Percentiles rank a stretch among this genome's conserved stretches.
Conservation (phyloP, 2,797 vertebrate species). For the Macroramphosus scolopax region DNA sequence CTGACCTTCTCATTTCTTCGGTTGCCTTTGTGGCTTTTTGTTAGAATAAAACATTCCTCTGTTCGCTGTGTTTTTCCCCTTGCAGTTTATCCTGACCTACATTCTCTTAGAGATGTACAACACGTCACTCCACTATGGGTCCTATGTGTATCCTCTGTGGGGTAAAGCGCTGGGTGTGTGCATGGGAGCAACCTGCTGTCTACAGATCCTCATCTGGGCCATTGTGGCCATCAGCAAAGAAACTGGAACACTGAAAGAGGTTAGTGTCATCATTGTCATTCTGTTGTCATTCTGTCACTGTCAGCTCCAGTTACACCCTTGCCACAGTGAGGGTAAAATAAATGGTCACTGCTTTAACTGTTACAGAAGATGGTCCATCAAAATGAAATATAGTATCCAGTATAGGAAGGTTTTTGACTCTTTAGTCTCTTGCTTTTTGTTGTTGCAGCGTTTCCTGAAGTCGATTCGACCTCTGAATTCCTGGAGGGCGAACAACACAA, state of each 20-base stretch:
- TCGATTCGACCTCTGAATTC: conserved; percentile 79
- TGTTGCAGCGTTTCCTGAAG: conserved; percentile 79
- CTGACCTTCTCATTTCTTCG: too few relatives aligned
- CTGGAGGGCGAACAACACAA: conserved; percentile 77
- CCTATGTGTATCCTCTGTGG: conserved; percentile 80
- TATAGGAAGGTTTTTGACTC: too few relatives aligned
- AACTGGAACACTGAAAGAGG: conserved; percentile 80
- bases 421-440: too few relatives aligned
- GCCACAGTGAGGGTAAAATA: too few relatives aligned
- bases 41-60: conserved; percentile 10
- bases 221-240: conserved; percentile 76
- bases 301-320: conserved; percentile 27
- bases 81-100: conserved; percentile 82
- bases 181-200: conserved; percentile 78
- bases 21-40: conserved; percentile 12
- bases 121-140: conserved; percentile 74
- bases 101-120: conserved; percentile 85
- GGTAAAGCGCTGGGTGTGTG: conserved; percentile 82
- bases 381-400: conserved; percentile 1
- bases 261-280: conserved; percentile 60
- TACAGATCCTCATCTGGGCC: conserved; percentile 85
- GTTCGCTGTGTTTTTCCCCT: conserved; percentile 13
- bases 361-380: not conserved
- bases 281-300: conserved; percentile 19
- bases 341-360: not conserved